Conservation (phyloP, 2,113 vertebrate species). For the Ammodytes marinus region DNA sequence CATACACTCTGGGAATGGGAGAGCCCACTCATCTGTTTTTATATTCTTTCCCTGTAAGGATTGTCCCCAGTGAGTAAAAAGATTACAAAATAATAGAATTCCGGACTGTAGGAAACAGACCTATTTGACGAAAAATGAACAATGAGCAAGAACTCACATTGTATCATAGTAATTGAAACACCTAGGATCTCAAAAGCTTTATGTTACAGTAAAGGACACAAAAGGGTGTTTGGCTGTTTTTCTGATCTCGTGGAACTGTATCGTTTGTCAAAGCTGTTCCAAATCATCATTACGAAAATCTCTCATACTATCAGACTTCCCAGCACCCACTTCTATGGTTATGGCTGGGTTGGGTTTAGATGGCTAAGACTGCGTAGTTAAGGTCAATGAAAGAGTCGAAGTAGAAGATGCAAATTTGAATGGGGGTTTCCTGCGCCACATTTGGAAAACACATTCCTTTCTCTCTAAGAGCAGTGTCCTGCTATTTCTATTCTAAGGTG, state of each 20-base stretch:
- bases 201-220: not conserved
- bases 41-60: constrained; percentile 35
- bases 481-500: too few relatives aligned
- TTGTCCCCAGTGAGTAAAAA: constrained; percentile 33
- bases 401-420: not conserved
- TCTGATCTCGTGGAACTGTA: not conserved
- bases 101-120: constrained; percentile 23
- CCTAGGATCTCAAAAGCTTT: constrained; percentile 14
- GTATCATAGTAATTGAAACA: constrained; percentile 32
- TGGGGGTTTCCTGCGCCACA: not conserved
- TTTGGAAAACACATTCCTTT: not conserved
- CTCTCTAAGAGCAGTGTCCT: not conserved
- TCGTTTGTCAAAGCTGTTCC: not conserved
- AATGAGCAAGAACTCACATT: constrained; percentile 35
- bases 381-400: not conserved
- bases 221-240: not conserved
- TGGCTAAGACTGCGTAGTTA: not conserved
- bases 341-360: not conserved
- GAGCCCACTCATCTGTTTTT: constrained; percentile 65
- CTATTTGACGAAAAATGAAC: constrained; percentile 24
- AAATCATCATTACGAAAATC: not conserved
- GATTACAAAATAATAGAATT: constrained; percentile 49
- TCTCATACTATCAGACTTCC: not conserved
- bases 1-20: constrained; percentile 64
- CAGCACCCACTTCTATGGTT: not conserved